Evolutionary conservation across 2,797 vertebrate genomes (phyloP), one percentile per base, ranked within the genome.

Genomic region (Pseudochirops corinnae): DNA sequence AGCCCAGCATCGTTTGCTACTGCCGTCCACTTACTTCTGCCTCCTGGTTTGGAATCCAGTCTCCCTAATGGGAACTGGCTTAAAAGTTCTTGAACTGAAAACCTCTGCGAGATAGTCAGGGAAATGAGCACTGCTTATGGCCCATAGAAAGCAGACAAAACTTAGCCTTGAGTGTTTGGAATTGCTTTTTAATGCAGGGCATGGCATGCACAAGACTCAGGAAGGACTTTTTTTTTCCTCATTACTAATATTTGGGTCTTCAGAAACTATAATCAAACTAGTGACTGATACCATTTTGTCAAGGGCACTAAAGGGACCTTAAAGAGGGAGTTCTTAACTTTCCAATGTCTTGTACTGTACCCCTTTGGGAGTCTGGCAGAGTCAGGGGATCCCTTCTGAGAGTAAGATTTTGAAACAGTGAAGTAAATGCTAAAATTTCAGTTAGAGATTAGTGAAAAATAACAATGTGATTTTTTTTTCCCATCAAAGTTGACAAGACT

Each of bases 51-150:
- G 96, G 92, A 98, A 97, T 87, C 92, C 62, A 95, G 94, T 93
- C 92, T 93, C 97, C 94, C 93, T 95, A 95, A 92, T 0, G 5
- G 96, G 93, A 97, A 96, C 96, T 95, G 39, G 74, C 18, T 39
- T 96, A 98, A 98, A 97, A 62, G 91, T 97, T 96, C 95, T 87
- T 93, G 56, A 98, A 97, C 94, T 92, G 96, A 95, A 98, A 98
- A 97, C 29, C 94, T 96, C 97, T 93, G 96, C 55, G n/a, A 56
- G 9, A 33, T 91, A 56, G 91, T 95, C 93, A 96, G 92, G 90
- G 67, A 95, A 97, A 97, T 94, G 96, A 96, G 95, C n/a, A 26
- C 33, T 97, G 29, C 90, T 3, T 4, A 21, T 10, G 90, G 93
- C 28, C 55, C 56, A 13, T 56, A 53, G 33, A 74, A 58, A 92